Conservation (phyloP, 2,888 invertebrate species). For the Odontocolon sp. region DNA sequence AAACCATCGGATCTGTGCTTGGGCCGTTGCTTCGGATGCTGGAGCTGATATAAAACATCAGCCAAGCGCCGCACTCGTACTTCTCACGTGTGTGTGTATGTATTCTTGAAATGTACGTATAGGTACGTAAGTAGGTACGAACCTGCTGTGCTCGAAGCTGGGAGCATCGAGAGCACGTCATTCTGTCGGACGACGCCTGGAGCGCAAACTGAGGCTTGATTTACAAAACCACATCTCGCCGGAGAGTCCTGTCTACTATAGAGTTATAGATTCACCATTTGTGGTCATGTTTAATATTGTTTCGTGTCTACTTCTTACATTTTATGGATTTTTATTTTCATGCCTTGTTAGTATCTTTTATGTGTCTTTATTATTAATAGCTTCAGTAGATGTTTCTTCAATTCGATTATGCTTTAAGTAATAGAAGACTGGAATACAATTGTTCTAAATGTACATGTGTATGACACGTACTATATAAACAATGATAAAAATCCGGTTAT, state of each 20-base stretch:
- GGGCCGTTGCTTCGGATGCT: constrained; percentile 23
- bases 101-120: constrained; percentile 10
- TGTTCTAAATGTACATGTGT: too few relatives aligned
- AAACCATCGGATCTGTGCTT: constrained; percentile 55
- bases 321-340: too few relatives aligned
- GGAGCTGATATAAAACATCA: constrained; percentile 50
- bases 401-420: too few relatives aligned
- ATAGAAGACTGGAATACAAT: too few relatives aligned
- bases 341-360: too few relatives aligned
- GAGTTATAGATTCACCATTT: neutral
- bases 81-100: constrained; percentile 5
- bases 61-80: constrained; percentile 59
- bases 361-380: too few relatives aligned
- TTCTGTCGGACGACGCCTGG: constrained; percentile 57
- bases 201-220: constrained; percentile 60
- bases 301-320: too few relatives aligned
- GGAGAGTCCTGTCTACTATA: neutral
- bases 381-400: too few relatives aligned
- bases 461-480: too few relatives aligned
- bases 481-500: too few relatives aligned
- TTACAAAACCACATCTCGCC: constrained; percentile 59
- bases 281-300: too few relatives aligned
- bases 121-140: constrained; percentile 23
- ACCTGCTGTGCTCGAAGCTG: constrained; percentile 43
- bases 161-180: constrained; percentile 47